Percentiles rank a stretch among this genome's conserved stretches.
phyloP scores from a whole-genome alignment of 2,888 invertebrate genomes.

The Acrocera orbiculus region DNA sequence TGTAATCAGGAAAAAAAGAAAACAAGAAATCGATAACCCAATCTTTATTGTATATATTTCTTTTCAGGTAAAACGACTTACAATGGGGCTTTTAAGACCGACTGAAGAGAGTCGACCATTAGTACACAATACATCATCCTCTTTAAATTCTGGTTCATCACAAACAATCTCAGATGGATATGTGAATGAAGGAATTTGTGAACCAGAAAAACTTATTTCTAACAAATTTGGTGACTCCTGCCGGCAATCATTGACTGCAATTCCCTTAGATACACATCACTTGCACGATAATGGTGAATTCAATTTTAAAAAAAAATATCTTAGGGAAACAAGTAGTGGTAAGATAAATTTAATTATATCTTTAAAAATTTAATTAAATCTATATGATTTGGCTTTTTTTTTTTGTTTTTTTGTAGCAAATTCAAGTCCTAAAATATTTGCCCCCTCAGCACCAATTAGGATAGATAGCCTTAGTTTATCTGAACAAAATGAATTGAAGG shows the following conservation, averaged over 20 bases:
- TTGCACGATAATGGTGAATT: conserved; percentile 26
- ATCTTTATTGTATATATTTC: conserved; percentile 5
- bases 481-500: conserved; percentile 63
- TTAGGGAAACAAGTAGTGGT: conserved; percentile 32
- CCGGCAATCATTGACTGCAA: conserved; percentile 29
- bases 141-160: conserved; percentile 46
- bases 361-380: too few relatives aligned
- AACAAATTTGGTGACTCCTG: conserved; percentile 32
- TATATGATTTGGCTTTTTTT: background rate
- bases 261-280: conserved; percentile 22
- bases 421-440: conserved; percentile 34
- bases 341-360: conserved; percentile 10
- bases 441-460: conserved; percentile 27
- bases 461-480: conserved; percentile 47
- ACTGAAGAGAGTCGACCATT: conserved; percentile 60
- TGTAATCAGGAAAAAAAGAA: too few relatives aligned
- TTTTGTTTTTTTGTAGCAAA: conserved; percentile 20
- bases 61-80: conserved; percentile 47
- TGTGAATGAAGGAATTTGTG: conserved; percentile 61
- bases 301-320: conserved; percentile 26
- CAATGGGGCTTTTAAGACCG: conserved; percentile 52
- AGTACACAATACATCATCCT: conserved; percentile 44
- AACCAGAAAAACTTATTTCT: conserved; percentile 36
- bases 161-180: conserved; percentile 59
- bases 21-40: too few relatives aligned